These are phyloP conservation scores for Indri indri DNA, from an alignment of 2,113 vertebrate species.

Conservation along the genomic window DNA sequence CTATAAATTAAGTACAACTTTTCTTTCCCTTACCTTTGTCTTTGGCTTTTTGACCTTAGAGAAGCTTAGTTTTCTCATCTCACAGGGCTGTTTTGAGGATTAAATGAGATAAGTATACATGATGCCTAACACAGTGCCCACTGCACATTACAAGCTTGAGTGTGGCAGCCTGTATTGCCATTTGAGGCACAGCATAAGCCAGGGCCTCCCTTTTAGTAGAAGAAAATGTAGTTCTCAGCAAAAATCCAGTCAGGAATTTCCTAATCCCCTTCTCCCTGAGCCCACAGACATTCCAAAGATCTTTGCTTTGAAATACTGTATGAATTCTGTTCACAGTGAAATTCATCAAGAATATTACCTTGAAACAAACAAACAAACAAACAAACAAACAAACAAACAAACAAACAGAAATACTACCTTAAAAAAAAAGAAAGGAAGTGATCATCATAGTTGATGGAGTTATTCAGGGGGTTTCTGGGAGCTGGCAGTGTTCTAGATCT, in stretches of 20 bases:
- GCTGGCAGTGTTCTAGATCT: neutral
- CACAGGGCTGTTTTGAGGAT: neutral
- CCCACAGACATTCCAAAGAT: neutral
- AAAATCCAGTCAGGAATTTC: neutral
- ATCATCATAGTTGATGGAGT: neutral
- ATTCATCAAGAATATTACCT: neutral
- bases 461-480: neutral
- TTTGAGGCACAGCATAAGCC: neutral
- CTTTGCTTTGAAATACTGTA: neutral
- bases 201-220: neutral
- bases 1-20: neutral
- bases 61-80: neutral
- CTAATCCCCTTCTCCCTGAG: neutral
- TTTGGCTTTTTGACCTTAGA: neutral
- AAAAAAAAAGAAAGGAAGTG: neutral
- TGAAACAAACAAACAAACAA: neutral
- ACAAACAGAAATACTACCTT: neutral
- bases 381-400: neutral
- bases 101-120: neutral
- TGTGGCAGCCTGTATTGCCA: neutral
- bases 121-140: neutral
- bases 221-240: neutral
- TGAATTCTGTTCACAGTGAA: neutral
- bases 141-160: neutral
- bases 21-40: neutral